These are phyloP conservation scores for Hippoglossus stenolepis DNA, from an alignment of 2,113 vertebrate genomes.

Conservation along the genomic window DNA sequence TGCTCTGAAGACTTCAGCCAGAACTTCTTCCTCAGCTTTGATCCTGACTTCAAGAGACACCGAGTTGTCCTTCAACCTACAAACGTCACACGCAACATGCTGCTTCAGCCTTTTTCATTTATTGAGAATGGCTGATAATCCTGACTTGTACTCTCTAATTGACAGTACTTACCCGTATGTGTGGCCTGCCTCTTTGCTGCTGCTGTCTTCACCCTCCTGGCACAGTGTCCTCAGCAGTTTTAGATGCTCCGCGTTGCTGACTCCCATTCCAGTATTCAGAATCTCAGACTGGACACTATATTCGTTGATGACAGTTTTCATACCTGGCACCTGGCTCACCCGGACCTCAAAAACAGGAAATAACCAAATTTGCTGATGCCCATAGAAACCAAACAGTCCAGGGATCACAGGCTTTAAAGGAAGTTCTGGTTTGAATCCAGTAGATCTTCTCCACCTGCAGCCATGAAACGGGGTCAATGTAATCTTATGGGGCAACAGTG, in stretches of 20 bases:
- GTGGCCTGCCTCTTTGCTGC: background rate
- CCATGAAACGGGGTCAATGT: no score
- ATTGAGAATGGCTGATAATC: background rate
- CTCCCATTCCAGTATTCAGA: conserved; percentile 86
- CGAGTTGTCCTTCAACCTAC: background rate
- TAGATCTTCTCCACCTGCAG: no score
- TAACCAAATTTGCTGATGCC: background rate
- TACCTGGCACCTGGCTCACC: conserved; percentile 77
- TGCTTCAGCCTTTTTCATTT: rapidly evolving
- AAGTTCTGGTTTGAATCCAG: no score
- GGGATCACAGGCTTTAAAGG: no score
- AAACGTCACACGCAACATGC: background rate
- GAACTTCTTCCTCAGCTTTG: conserved; percentile 26
- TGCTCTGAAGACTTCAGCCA: conserved; percentile 18
- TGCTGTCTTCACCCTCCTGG: background rate
- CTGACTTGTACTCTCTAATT: background rate
- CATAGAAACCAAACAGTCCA: background rate
- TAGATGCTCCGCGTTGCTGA: conserved; percentile 86
- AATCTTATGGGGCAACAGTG: no score
- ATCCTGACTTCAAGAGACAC: conserved; percentile 15
- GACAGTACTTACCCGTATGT: conserved; percentile 36
- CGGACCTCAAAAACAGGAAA: conserved; percentile 80
- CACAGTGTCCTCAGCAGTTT: conserved; percentile 79
- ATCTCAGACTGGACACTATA: conserved; percentile 89
- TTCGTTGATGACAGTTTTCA: conserved; percentile 86